phyloP scores from a whole-genome alignment of 2,797 vertebrate species.

The Liparis tanakae region DNA sequence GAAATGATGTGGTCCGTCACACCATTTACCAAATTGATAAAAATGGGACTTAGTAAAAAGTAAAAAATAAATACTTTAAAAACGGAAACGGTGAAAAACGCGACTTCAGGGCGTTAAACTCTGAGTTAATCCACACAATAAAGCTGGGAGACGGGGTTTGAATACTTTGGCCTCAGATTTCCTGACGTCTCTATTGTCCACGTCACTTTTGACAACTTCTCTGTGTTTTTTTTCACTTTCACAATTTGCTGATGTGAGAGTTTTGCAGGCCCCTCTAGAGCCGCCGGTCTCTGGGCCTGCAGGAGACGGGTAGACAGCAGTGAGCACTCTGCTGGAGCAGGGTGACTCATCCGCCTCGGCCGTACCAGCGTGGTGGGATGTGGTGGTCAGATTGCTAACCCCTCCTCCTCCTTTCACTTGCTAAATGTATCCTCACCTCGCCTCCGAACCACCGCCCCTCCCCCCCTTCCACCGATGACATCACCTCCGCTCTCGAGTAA shows the following conservation, averaged over 20 bases:
- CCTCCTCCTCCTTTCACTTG: conserved; percentile 54
- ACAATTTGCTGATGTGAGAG: not conserved
- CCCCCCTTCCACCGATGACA: conserved; percentile 70
- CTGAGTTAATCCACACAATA: not conserved
- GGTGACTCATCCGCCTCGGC: conserved; percentile 71
- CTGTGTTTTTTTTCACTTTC: not conserved
- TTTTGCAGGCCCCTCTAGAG: not conserved
- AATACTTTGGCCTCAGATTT: too few relatives aligned
- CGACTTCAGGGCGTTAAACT: not conserved
- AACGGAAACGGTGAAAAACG: too few relatives aligned
- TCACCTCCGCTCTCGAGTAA: conserved; percentile 70
- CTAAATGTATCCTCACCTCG: conserved; percentile 63
- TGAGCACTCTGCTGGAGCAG: conserved; percentile 33
- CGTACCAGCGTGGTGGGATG: conserved; percentile 40
- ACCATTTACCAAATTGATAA: too few relatives aligned
- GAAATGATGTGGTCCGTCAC: too few relatives aligned
- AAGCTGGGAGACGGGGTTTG: not conserved
- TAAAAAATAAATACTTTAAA: too few relatives aligned
- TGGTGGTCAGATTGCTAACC: conserved; percentile 54
- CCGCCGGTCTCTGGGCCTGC: too few relatives aligned
- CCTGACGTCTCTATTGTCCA: not conserved
- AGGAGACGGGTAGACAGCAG: too few relatives aligned
- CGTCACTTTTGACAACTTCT: too few relatives aligned
- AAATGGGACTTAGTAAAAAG: too few relatives aligned
- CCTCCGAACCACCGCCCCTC: conserved; percentile 12